Base-by-base conservation (phyloP, 2,888 invertebrate species). In the Epistrophe eligans region DNA sequence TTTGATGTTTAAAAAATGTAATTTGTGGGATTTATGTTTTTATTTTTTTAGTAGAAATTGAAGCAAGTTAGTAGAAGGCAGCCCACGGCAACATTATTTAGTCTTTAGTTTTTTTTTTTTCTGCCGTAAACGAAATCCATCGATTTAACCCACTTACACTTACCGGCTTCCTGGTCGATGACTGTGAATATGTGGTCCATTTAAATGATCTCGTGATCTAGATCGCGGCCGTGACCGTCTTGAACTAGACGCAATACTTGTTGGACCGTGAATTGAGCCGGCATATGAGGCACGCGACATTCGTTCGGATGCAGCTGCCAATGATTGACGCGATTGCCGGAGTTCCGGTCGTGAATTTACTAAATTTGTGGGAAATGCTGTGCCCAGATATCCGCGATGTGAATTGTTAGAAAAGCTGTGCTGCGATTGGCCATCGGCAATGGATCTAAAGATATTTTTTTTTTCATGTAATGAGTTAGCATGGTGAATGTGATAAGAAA, bases 391-490 rank as follows among this genome's bases (percentile, higher is more conserved):
- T 88, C 93, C 93, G 90, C 97, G 95, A 90, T 95, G 96, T 58
- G 97, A 97, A 90, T 95, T 95, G 91, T 97, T 97, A 81, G 97
- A 96, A 93, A 97, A 97, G 91, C 97, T 97, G 92, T 97, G 96
- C 92, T 97, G 97, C 77, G 97, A 97, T 93, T 97, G 97, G 84
- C 97, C 97, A 92, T 98, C 97, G 84, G 97, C 97, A 89, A 97
- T 95, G 85, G 97, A 97, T 90, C 97, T 95, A 89, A 88, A 88
- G 82, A 55, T 32, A 19, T 82, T 73, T 74, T 55, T 40, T 70
- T 64, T 81, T 79, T 48, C 10, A 88, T 77, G 70, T 45, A 62
- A 60, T 55, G 62, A 52, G 57, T 74, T 52, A 70, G 55, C 0
- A 28, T 43, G 58, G 38, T 10, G 17, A 76, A 72, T 77, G 72